These are phyloP conservation scores for Drosophila arizonae DNA, from an alignment of 1,140 invertebrate genomes.

Conservation along the genomic window DNA sequence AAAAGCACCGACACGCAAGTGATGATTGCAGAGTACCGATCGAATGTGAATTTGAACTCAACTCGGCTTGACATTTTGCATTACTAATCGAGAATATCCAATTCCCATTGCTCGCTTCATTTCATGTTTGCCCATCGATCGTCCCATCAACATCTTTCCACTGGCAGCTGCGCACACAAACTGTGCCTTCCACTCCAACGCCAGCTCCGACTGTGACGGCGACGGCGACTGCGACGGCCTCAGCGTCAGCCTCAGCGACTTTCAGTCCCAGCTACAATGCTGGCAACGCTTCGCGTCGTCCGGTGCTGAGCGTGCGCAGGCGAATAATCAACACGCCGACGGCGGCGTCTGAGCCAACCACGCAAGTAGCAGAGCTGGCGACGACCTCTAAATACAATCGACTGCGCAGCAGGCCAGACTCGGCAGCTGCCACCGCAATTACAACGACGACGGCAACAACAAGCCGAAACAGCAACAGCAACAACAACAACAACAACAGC, in stretches of 20 bases:
- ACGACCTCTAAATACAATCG: conserved; percentile 67
- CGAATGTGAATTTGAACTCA: not conserved
- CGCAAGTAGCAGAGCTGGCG: conserved; percentile 50
- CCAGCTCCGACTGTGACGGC: conserved; percentile 4
- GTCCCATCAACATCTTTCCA: conserved; percentile 10
- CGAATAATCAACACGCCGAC: conserved; percentile 72
- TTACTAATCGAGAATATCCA: conserved; percentile 10
- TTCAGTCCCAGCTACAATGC: conserved; percentile 3
- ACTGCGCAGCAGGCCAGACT: conserved; percentile 48
- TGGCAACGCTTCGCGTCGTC: conserved; percentile 61
- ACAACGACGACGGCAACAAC: conserved; percentile 36
- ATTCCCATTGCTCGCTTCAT: conserved; percentile 35
- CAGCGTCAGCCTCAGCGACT: conserved; percentile 1
- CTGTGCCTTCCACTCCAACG: conserved; percentile 37
- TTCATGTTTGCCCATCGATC: conserved; percentile 46
- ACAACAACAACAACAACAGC: conserved; percentile 16
- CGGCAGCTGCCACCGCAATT: conserved; percentile 13
- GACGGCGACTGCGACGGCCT: not conserved
- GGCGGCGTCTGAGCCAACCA: conserved; percentile 35
- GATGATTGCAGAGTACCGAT: conserved; percentile 3
- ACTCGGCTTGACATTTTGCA: not conserved
- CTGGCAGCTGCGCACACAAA: conserved; percentile 68
- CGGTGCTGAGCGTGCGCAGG: conserved; percentile 74
- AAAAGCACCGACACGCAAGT: conserved; percentile 15
- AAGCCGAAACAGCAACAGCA: conserved; percentile 34